phyloP scores from a whole-genome alignment of 1,140 invertebrate species.

The Trichonephila inaurata region DNA sequence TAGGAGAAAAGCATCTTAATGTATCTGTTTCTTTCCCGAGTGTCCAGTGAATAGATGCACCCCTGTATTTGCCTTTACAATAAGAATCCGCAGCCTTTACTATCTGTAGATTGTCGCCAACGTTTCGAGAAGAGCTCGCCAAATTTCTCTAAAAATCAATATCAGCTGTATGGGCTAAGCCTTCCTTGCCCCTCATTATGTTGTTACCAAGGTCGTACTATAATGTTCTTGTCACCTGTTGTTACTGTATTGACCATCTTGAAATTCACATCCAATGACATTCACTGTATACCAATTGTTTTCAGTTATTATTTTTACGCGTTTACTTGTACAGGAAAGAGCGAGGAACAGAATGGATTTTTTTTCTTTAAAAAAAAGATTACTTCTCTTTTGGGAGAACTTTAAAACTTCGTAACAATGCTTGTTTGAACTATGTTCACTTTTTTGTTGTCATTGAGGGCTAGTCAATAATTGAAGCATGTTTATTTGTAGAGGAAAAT shows the following conservation, averaged over 20 bases:
- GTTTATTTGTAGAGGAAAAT: neutral
- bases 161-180: neutral
- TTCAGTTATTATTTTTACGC: neutral
- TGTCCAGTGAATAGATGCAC: neutral
- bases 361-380: neutral
- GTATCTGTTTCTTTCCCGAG: neutral
- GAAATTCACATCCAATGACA: neutral
- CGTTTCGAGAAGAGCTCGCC: conserved; percentile 18
- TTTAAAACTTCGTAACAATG: neutral
- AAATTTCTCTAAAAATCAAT: conserved; percentile 26
- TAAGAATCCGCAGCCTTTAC: neutral
- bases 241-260: conserved; percentile 17
- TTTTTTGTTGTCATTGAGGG: neutral
- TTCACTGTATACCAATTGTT: neutral
- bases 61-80: conserved; percentile 38
- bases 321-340: neutral
- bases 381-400: neutral
- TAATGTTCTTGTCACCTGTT: conserved; percentile 52
- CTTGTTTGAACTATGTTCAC: neutral
- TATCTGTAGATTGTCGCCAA: conserved; percentile 48
- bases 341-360: neutral
- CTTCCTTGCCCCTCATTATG: neutral
- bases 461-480: neutral
- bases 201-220: conserved; percentile 44
- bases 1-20: neutral